These are phyloP conservation scores for Petrocephalus zakoni DNA, from an alignment of 2,113 vertebrate species.

Conservation along the genomic window DNA sequence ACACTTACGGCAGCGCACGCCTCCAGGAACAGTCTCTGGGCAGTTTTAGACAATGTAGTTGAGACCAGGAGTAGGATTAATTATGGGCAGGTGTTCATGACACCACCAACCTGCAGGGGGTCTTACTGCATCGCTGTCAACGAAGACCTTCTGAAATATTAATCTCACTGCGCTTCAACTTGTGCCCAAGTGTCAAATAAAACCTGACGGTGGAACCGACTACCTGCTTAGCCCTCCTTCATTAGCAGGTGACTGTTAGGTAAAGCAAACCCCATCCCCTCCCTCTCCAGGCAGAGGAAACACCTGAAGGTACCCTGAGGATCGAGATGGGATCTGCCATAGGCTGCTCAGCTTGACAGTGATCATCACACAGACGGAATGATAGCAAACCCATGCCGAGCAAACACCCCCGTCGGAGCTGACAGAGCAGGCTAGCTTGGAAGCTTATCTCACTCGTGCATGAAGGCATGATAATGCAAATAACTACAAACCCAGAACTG, in stretches of 20 bases:
- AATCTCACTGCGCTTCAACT: neutral
- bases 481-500: neutral
- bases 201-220: neutral
- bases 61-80: neutral
- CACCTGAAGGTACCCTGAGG: neutral
- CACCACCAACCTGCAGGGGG: neutral
- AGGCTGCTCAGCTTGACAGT: neutral
- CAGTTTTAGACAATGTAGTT: neutral
- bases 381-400: neutral
- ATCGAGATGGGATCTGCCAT: neutral
- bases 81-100: neutral
- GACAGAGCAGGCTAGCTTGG: neutral
- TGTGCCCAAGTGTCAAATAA: neutral
- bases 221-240: neutral
- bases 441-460: neutral
- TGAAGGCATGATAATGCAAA: neutral
- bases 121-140: neutral
- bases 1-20: neutral
- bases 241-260: neutral
- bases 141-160: neutral
- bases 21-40: neutral
- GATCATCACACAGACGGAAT: neutral
- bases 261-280: neutral
- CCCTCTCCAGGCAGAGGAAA: neutral
- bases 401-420: neutral